Base-by-base conservation (phyloP, 2,113 vertebrate species). In the Rhinichthys klamathensis region DNA sequence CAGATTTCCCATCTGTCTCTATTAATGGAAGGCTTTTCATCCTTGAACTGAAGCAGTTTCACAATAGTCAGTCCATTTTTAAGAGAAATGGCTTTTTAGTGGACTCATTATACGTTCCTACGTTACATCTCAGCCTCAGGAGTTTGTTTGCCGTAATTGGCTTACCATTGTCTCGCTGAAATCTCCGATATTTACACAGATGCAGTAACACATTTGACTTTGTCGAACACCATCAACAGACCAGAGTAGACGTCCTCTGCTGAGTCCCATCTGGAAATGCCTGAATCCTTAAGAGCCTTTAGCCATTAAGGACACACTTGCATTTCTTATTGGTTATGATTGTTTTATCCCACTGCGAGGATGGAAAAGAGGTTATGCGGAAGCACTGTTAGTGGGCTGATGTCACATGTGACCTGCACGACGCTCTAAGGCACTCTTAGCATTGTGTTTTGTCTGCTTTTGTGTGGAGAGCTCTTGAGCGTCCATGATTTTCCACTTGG, bases 241-340 rank as follows among this genome's bases (percentile, higher is more conserved):
- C 67, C 18, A 1, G 10, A 69, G 65, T 12, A n/a, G 60, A 75
- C 4, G 38, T 67, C 85, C 41, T 84, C 65, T 25, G 44, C 46
- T 3, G 80, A 87, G 90, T 81, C 90, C 90, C 89, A 90, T 91
- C 88, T 90, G 90, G 88, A 88, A 84, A 86, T 84, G 83, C 67
- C 73, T 87, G 67, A 88, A 88, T 87, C 75, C 79, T 87, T 75
- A 79, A 87, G 73, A 85, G 80, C 83, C 82, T 83, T 49, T 63
- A 83, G 89, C 78, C 84, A 87, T 91, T 88, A 85, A 89, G 87
- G 85, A 74, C 82, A 84, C 73, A 77, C 87, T 84, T 85, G 86
- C 72, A 79, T 82, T 78, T 85, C 81, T 84, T 82, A 85, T 87
- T 88, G 84, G 87, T 89, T 87, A 61, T 82, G 77, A 86, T 89